Conservation (phyloP, 2,113 vertebrate genomes). For the Rousettus leschenaultii region DNA sequence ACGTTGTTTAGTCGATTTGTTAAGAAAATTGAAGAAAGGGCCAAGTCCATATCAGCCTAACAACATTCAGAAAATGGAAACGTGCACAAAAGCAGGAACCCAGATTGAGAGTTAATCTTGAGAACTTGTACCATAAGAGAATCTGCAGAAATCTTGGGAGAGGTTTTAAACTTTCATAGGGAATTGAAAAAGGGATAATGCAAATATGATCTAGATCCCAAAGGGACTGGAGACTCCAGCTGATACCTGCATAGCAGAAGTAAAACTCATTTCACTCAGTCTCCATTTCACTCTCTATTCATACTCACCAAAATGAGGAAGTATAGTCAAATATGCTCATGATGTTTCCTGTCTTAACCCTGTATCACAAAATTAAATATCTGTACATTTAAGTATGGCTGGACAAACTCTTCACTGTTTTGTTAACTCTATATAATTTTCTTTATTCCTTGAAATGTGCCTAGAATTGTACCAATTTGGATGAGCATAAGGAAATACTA, state of each 20-base stretch:
- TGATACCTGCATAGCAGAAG: not conserved
- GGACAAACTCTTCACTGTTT: not conserved
- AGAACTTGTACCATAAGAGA: not conserved
- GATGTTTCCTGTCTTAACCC: not conserved
- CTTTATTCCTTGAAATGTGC: not conserved
- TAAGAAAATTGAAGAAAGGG: not conserved
- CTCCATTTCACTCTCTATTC: not conserved
- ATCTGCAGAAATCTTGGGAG: not conserved
- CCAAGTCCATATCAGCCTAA: not conserved
- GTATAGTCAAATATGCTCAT: not conserved
- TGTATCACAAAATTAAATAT: not conserved
- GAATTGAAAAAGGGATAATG: not conserved
- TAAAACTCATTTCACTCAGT: not conserved
- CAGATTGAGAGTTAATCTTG: not conserved
- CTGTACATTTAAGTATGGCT: not conserved
- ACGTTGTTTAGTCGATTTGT: not conserved
- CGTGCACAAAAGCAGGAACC: not conserved
- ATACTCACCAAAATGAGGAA: not conserved
- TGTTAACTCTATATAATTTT: not conserved
- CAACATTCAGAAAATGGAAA: not conserved
- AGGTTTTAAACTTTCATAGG: not conserved
- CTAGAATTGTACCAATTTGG: not conserved
- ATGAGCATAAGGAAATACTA: not conserved
- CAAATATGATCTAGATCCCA: not conserved
- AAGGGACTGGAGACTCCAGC: not conserved